Conservation (phyloP, 2,888 invertebrate genomes). For the Andrena chrysosceles region DNA sequence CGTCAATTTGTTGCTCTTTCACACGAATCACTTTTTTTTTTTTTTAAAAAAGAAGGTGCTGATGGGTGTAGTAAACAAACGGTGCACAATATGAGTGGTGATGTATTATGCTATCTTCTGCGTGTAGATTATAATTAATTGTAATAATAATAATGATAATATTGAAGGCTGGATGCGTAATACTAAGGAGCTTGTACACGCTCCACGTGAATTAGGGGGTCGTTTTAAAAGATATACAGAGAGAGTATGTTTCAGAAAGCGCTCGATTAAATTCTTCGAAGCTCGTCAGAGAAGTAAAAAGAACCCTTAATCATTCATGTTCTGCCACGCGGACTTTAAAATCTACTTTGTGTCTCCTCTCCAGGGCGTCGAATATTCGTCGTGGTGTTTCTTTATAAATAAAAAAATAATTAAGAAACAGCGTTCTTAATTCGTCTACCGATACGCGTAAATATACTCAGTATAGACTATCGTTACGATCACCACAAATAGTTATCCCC, state of each 20-base stretch:
- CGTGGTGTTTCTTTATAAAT: conserved; percentile 51
- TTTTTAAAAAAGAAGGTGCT: conserved; percentile 59
- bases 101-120: conserved; percentile 67
- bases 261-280: conserved; percentile 48
- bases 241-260: conserved; percentile 68
- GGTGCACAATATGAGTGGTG: conserved; percentile 74
- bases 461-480: conserved; percentile 59
- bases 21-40: conserved; percentile 47
- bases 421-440: conserved; percentile 59
- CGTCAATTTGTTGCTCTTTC: conserved; percentile 38
- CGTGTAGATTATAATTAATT: conserved; percentile 71
- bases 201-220: conserved; percentile 69
- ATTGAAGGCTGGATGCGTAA: conserved; percentile 76
- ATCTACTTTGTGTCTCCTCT: conserved; percentile 42
- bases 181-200: conserved; percentile 77
- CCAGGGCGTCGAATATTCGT: conserved; percentile 49
- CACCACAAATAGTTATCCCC: conserved; percentile 58
- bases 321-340: conserved; percentile 34
- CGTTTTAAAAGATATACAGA: conserved; percentile 59
- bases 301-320: conserved; percentile 35
- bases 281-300: conserved; percentile 46
- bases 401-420: conserved; percentile 67
- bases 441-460: conserved; percentile 55
- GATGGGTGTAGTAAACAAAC: conserved; percentile 72
- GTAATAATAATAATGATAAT: conserved; percentile 75